Percentiles rank a stretch among this genome's conserved stretches.
Evolutionary conservation across 2,113 vertebrate species (phyloP).

Genomic region (Thymallus thymallus): DNA sequence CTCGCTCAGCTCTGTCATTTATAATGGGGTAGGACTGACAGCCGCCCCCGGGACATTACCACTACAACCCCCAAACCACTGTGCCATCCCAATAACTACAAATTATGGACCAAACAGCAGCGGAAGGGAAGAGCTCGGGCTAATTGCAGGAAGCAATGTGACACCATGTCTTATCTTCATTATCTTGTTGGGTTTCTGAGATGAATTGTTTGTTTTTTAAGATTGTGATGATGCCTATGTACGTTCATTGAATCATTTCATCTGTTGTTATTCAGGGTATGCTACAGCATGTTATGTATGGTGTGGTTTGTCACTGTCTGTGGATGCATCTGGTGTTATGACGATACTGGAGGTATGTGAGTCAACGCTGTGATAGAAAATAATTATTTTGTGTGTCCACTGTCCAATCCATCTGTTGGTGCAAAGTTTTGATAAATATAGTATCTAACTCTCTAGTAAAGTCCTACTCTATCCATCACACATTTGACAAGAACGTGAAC

Average conservation of each 20-base stretch:
- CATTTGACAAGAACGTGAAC: background rate
- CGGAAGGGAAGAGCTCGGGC: constrained; percentile 39
- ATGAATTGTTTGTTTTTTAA: constrained; percentile 30
- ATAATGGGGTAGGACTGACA: constrained; percentile 57
- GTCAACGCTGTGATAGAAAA: background rate
- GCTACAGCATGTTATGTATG: background rate
- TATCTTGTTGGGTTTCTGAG: constrained; percentile 53
- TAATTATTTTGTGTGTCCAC: background rate
- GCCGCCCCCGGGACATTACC: constrained; percentile 57
- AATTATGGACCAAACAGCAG: constrained; percentile 59
- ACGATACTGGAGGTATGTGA: background rate
- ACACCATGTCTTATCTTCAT: constrained; percentile 43
- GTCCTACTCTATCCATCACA: background rate
- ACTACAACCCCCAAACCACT: constrained; percentile 58
- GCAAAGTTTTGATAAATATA: background rate
- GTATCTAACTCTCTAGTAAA: background rate
- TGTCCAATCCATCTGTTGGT: background rate
- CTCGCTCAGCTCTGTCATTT: constrained; percentile 64
- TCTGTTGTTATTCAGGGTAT: background rate
- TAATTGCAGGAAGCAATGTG: constrained; percentile 57
- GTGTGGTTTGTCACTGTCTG: constrained; percentile 21
- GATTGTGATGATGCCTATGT: constrained; percentile 24
- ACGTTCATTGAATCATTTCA: background rate
- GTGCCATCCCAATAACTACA: constrained; percentile 60
- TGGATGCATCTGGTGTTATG: background rate